These are phyloP conservation scores for Aquatica leii DNA, from an alignment of 2,888 invertebrate genomes.

Conservation along the genomic window DNA sequence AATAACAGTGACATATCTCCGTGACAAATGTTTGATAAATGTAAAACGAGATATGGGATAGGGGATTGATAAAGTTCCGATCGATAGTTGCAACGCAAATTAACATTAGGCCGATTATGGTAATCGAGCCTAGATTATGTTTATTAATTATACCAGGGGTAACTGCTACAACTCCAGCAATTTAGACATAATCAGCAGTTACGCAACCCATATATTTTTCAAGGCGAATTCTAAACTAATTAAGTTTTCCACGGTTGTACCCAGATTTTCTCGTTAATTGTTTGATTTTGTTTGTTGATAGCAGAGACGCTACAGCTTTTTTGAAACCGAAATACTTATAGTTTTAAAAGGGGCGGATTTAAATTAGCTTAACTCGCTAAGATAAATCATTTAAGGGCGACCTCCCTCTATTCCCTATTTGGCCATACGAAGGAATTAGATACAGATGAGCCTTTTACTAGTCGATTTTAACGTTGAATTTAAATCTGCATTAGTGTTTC, in stretches of 20 bases:
- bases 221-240: neutral
- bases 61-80: conserved; percentile 15
- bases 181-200: conserved; percentile 16
- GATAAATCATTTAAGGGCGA: conserved; percentile 18
- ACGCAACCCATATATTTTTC: conserved; percentile 11
- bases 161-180: conserved; percentile 15
- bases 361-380: conserved; percentile 19
- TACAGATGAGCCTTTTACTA: conserved; percentile 11
- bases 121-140: conserved; percentile 27
- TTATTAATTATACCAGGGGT: conserved; percentile 29
- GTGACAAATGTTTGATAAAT: no score
- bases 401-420: conserved; percentile 14
- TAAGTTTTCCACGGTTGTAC: neutral
- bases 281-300: conserved; percentile 11
- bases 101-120: conserved; percentile 32
- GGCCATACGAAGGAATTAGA: conserved; percentile 15
- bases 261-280: neutral
- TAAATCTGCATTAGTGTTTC: conserved; percentile 17
- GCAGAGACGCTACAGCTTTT: neutral
- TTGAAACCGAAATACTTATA: conserved; percentile 1
- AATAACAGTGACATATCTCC: no score
- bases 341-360: conserved; percentile 17
- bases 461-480: conserved; percentile 6
- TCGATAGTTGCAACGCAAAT: conserved; percentile 25
- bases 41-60: neutral